Conservation (phyloP, 2,113 vertebrate species). For the Girardinichthys multiradiatus region DNA sequence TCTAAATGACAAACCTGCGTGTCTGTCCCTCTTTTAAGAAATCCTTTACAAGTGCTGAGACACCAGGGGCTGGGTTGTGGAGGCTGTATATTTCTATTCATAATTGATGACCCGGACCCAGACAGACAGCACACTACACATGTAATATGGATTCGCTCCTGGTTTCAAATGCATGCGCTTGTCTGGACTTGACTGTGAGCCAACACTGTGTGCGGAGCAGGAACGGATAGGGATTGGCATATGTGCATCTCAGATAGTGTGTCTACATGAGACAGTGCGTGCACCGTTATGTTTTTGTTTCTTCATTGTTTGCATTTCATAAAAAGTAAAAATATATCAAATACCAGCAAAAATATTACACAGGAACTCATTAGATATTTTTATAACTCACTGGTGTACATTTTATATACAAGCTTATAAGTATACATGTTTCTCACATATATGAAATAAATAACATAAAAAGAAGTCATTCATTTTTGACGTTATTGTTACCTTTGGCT, state of each 20-base stretch:
- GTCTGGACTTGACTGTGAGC: slow-evolving; percentile 74
- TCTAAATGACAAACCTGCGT: slow-evolving; percentile 85
- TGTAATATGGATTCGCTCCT: slow-evolving; percentile 88
- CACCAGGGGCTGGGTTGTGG: slow-evolving; percentile 81
- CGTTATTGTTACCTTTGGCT: too few species aligned
- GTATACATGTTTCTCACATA: too few species aligned
- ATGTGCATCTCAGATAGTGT: slow-evolving; percentile 23
- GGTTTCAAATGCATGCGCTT: slow-evolving; percentile 79
- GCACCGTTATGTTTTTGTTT: too few species aligned
- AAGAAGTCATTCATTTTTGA: too few species aligned
- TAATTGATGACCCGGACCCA: slow-evolving; percentile 92
- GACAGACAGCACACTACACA: slow-evolving; percentile 88
- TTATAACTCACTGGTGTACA: too few species aligned
- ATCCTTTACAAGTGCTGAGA: slow-evolving; percentile 84
- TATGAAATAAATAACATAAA: too few species aligned
- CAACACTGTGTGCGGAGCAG: slow-evolving; percentile 66
- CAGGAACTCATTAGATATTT: too few species aligned
- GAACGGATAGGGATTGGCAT: slow-evolving; percentile 52
- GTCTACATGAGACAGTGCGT: slow-evolving; percentile 32
- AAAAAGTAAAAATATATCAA: not conserved
- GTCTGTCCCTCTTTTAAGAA: slow-evolving; percentile 85
- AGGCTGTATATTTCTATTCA: slow-evolving; percentile 93
- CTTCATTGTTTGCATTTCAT: not conserved
- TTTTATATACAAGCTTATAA: too few species aligned
- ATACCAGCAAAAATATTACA: not conserved